phyloP scores from a whole-genome alignment of 2,113 vertebrate genomes.

The Stomatorhinus ivindoensis region DNA sequence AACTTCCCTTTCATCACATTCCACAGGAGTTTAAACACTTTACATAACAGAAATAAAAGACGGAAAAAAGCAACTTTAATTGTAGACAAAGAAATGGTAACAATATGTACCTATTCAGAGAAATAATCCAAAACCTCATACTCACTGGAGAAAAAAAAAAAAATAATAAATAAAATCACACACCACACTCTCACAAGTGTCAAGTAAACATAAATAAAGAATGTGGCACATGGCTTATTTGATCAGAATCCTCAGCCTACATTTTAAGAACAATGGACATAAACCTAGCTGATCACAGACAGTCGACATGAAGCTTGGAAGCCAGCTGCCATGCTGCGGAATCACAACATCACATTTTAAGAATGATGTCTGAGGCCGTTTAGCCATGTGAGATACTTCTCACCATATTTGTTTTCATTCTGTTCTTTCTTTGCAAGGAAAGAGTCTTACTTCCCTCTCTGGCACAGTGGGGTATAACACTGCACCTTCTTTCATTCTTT shows the following conservation, averaged over 20 bases:
- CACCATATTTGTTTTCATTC: conserved; percentile 7
- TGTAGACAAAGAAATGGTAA: background rate
- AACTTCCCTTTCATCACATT: background rate
- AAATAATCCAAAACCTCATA: background rate
- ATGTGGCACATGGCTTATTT: conserved; percentile 19
- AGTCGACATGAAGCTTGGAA: conserved; percentile 21
- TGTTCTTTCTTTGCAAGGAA: conserved; percentile 18
- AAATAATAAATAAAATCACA: background rate
- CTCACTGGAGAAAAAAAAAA: background rate
- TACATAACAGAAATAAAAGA: background rate
- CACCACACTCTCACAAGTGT: conserved; percentile 23
- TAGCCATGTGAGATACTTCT: conserved; percentile 27
- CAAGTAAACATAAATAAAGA: conserved; percentile 21
- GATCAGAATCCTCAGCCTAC: background rate
- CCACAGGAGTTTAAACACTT: background rate
- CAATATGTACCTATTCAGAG: background rate
- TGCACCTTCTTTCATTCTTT: conserved; percentile 19
- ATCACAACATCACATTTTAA: background rate
- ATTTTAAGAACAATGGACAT: conserved; percentile 11
- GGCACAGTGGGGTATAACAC: background rate
- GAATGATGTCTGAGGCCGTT: conserved; percentile 32
- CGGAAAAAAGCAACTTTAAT: background rate
- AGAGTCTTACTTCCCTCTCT: background rate
- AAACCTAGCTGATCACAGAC: conserved; percentile 4
- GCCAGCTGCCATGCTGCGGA: background rate